Evolutionary conservation across 2,797 vertebrate species (phyloP), one percentile per base, ranked within the genome.

Genomic region (Enteromius thamalakanensis): DNA sequence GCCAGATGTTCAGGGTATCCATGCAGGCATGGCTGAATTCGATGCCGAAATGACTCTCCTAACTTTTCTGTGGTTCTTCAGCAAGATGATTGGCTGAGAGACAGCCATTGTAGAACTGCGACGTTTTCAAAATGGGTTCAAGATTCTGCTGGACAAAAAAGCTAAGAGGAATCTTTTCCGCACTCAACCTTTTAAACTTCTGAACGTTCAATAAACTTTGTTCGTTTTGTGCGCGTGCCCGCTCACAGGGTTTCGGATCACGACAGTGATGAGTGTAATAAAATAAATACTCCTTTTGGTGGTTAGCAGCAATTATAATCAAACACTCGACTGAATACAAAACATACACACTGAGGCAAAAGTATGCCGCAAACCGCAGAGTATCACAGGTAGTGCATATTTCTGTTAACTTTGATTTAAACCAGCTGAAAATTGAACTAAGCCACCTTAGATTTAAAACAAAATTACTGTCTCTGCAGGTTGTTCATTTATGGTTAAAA

Each of bases 1-100:
- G 55, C 82, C 82, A 83, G 82, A 83, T 83, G 82, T 83, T 83
- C 82, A 53, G 75, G 67, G 75, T 70, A 68, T 83, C 81, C 75
- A 49, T 83, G 62, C 47, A 79, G 77, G 60, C 58, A 78, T 21
- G 42, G 47, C 62, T 76, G 62, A 68, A 82, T 76, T 76, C 23
- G 12, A 67, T 76, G 80, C 79, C 23, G 62, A 69, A 62, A 65
- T 47, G 58, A 60, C 58, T 60, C 58, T 26, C 23, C 53, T 17
- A 67, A 74, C 82, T 29, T 62, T 83, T 64, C 75, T 78, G 75
- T 62, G 75, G 65, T 83, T 78, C 82, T 69, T 83, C 40, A 60
- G 53, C 51, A 21, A 67, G 82, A 71, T 37, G 53, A 83, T 83
- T 83, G 82, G 65, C 74, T 64, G 47, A 32, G 58, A 76, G 72